Percentiles rank a stretch among this genome's conserved stretches.
These are phyloP conservation scores for Fregetta grallaria DNA, from an alignment of 2,113 vertebrate genomes.

Conservation along the genomic window DNA sequence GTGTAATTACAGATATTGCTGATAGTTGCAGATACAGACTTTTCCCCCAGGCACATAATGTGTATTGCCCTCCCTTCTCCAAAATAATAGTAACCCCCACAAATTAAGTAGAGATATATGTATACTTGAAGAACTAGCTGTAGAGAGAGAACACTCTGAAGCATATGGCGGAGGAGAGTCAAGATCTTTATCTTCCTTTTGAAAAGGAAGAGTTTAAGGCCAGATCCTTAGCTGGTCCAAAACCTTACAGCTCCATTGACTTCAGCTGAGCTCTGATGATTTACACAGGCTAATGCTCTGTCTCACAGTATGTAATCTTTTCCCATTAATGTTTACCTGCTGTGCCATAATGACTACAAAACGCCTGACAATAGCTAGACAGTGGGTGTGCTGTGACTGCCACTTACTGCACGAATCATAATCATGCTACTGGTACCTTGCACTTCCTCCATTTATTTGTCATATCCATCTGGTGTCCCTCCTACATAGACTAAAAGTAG, in stretches of 20 bases:
- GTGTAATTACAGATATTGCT: neutral
- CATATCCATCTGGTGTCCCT: conserved; percentile 31
- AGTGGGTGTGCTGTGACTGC: conserved; percentile 53
- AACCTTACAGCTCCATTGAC: neutral
- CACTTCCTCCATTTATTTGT: neutral
- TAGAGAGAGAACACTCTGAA: neutral
- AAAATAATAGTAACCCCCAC: neutral
- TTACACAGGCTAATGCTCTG: neutral
- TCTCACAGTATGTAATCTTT: conserved; percentile 4
- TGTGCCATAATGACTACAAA: conserved; percentile 57
- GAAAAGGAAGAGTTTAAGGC: neutral
- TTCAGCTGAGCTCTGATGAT: neutral
- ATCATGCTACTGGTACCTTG: conserved; percentile 2
- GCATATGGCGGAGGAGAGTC: neutral
- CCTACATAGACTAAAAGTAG: conserved; percentile 6
- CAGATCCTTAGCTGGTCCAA: neutral
- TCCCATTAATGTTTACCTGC: conserved; percentile 58
- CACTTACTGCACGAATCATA: conserved; percentile 9
- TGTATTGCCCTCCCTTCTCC: neutral
- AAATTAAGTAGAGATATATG: neutral
- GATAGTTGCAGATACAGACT: neutral
- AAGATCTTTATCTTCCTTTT: neutral
- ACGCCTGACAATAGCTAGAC: conserved; percentile 2
- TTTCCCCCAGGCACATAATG: neutral
- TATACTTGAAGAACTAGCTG: neutral